Conservation (phyloP, 2,113 vertebrate genomes). For the Oryzias javanicus region DNA sequence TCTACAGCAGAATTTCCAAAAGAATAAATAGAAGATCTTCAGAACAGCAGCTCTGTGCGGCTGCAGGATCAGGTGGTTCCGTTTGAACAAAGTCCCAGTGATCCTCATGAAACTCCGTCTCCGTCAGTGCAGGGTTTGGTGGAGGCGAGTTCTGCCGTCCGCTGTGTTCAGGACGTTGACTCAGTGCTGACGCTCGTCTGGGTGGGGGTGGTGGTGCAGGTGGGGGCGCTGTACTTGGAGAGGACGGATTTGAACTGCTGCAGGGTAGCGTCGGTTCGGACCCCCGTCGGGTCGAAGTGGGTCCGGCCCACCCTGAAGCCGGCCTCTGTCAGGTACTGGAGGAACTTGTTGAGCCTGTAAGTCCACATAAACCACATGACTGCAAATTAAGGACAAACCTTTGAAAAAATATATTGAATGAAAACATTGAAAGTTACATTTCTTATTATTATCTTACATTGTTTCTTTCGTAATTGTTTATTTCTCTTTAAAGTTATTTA, state of each 20-base stretch:
- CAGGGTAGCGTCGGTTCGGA: constrained; percentile 89
- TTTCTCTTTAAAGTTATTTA: too few species aligned
- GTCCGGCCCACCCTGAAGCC: constrained; percentile 94
- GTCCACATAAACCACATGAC: background rate
- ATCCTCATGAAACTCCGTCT: too few species aligned
- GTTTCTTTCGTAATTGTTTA: too few species aligned
- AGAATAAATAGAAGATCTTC: background rate
- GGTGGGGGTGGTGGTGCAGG: constrained; percentile 60
- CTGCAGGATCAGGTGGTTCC: too few species aligned
- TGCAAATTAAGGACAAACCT: too few species aligned
- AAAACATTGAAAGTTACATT: too few species aligned
- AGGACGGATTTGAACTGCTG: constrained; percentile 88
- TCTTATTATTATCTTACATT: too few species aligned
- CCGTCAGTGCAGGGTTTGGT: too few species aligned
- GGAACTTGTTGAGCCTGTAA: constrained; percentile 91
- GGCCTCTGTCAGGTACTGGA: constrained; percentile 88
- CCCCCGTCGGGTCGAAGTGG: constrained; percentile 95
- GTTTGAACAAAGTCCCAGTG: too few species aligned
- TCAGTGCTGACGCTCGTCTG: constrained; percentile 35
- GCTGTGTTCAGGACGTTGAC: constrained; percentile 40
- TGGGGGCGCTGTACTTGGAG: constrained; percentile 88
- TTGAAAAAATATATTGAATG: too few species aligned
- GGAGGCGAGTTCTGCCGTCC: too few species aligned
- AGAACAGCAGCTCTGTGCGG: too few species aligned
- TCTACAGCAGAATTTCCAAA: background rate